A percentile compares a stretch with the other conserved stretches of the same genome.
phyloP scores from a whole-genome alignment of 2,888 invertebrate genomes.

The Drosophila algonquin region DNA sequence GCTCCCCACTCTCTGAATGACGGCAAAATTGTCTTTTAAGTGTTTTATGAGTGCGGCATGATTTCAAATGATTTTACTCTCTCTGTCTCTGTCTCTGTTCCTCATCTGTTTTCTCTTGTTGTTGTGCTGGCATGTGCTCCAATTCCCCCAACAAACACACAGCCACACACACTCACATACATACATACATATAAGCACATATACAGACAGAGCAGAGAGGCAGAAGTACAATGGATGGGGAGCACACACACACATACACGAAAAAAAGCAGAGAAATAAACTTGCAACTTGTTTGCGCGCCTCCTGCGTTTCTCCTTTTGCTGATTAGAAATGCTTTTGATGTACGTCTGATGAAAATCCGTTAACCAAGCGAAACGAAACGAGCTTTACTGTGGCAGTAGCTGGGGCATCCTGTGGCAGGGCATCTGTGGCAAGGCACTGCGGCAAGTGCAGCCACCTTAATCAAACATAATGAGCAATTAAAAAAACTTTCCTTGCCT shows the following conservation, averaged over 20 bases:
- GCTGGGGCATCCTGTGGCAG: constrained; percentile 47
- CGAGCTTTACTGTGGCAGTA: background rate
- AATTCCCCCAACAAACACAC: constrained; percentile 48
- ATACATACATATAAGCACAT: constrained; percentile 8
- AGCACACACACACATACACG: constrained; percentile 18
- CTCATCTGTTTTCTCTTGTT: constrained; percentile 14
- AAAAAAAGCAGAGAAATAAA: constrained; percentile 40
- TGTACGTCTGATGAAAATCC: constrained; percentile 60
- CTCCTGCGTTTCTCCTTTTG: constrained; percentile 18
- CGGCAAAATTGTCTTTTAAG: constrained; percentile 72
- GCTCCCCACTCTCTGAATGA: constrained; percentile 18
- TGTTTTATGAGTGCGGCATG: constrained; percentile 74
- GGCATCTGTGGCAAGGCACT: constrained; percentile 23
- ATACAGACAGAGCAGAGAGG: constrained; percentile 23
- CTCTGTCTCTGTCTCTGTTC: constrained; percentile 38
- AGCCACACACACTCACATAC: constrained; percentile 1
- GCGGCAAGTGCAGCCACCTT: constrained; percentile 61
- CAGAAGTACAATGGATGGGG: constrained; percentile 27
- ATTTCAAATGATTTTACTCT: constrained; percentile 49
- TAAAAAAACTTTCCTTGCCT: constrained; percentile 58
- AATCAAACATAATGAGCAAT: constrained; percentile 72
- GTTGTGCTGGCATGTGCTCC: constrained; percentile 55
- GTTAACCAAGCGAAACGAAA: constrained; percentile 49
- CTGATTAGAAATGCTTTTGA: constrained; percentile 69
- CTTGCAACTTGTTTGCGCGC: constrained; percentile 69